Conservation (phyloP, 1,140 invertebrate genomes). For the Kradibia gibbosae region DNA sequence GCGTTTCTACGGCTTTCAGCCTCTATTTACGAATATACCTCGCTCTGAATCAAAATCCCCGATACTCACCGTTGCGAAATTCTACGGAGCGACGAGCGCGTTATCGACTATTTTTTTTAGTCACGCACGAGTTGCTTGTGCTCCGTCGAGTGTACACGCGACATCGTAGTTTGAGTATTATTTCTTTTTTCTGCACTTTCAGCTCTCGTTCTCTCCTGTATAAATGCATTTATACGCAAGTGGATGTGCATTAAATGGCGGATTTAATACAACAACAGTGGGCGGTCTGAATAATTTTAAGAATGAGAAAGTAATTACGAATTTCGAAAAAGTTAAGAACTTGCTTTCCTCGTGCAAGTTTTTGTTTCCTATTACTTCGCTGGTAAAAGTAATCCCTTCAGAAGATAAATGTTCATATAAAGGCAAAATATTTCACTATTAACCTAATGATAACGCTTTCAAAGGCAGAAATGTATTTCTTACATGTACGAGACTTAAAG, state of each 20-base stretch:
- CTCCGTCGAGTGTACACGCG: background rate
- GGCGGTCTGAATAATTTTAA: background rate
- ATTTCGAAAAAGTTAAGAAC: background rate
- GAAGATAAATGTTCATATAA: no score
- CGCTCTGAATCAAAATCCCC: conserved; percentile 43
- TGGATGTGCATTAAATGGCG: background rate
- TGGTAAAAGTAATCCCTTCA: no score
- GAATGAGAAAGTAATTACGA: background rate
- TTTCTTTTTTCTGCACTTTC: background rate
- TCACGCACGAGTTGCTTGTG: background rate
- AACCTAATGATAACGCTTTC: no score
- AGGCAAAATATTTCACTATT: no score
- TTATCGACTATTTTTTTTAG: conserved; percentile 35
- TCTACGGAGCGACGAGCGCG: conserved; percentile 1
- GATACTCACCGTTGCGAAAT: conserved; percentile 38
- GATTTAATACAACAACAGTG: background rate
- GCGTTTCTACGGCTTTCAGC: conserved; percentile 44
- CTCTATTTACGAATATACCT: conserved; percentile 43
- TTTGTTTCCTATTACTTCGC: background rate
- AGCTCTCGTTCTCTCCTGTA: background rate
- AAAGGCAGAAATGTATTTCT: no score
- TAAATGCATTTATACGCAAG: background rate
- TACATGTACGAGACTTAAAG: no score
- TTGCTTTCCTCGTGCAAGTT: background rate
- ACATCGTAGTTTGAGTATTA: background rate